Percentiles rank a stretch among this genome's conserved stretches.
phyloP scores from a whole-genome alignment of 1,140 invertebrate species.

The Anastrepha ludens region DNA sequence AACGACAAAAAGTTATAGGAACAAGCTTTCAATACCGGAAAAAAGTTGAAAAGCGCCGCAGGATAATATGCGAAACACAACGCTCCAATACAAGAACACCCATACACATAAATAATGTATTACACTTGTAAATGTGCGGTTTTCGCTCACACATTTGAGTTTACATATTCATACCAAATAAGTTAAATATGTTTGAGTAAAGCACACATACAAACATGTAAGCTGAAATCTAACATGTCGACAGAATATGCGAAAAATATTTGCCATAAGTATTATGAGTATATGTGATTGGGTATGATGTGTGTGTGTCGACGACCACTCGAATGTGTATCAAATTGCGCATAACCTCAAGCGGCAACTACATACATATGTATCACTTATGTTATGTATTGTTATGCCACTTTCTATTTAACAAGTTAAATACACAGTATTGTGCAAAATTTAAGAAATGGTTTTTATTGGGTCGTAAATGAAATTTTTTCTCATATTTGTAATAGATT shows the following conservation, averaged over 20 bases:
- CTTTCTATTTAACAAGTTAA: neutral
- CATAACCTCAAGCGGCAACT: neutral
- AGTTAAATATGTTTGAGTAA: neutral
- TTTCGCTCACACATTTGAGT: neutral
- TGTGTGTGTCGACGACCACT: neutral
- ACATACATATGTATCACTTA: neutral
- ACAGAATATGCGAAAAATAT: neutral
- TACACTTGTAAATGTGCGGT: neutral
- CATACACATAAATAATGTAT: neutral
- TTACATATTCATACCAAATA: constrained; percentile 13
- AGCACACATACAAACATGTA: neutral
- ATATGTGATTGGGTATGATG: neutral
- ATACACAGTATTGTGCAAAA: no score
- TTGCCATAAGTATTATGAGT: neutral
- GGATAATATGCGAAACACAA: neutral
- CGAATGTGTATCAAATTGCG: constrained; percentile 10
- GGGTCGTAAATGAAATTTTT: no score
- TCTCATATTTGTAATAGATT: no score
- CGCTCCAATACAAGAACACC: neutral
- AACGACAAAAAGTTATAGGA: neutral
- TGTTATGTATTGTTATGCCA: neutral
- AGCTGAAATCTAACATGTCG: neutral
- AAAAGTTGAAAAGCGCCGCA: neutral
- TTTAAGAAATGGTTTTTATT: no score
- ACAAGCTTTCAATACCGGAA: neutral